A percentile compares a stretch with the other conserved stretches of the same genome.
phyloP scores from a whole-genome alignment of 2,797 vertebrate genomes.

The Clarias pachynema region DNA sequence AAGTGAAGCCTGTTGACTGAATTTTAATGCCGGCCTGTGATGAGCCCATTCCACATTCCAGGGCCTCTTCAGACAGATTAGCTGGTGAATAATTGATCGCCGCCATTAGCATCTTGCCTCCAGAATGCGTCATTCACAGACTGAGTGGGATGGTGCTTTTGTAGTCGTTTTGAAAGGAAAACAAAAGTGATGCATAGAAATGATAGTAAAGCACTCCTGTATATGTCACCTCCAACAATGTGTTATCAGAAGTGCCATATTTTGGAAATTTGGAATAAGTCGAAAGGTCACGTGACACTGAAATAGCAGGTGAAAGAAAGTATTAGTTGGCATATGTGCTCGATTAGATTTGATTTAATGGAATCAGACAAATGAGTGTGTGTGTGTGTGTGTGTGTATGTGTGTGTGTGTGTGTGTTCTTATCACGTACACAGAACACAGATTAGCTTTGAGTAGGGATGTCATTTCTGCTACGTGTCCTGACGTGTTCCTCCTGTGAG shows the following conservation, averaged over 20 bases:
- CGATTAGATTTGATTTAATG: neutral
- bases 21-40: slow-evolving; percentile 51
- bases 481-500: neutral
- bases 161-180: slow-evolving; percentile 47
- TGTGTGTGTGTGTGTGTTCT: neutral
- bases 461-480: neutral
- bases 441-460: neutral
- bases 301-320: neutral
- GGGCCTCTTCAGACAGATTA: slow-evolving; percentile 64
- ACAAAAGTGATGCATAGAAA: slow-evolving; percentile 39
- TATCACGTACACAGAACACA: neutral
- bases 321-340: neutral
- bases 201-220: slow-evolving; percentile 2
- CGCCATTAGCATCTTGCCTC: slow-evolving; percentile 62
- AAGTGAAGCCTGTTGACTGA: slow-evolving; percentile 53
- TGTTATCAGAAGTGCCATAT: slow-evolving; percentile 41
- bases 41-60: slow-evolving; percentile 54
- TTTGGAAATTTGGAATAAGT: neutral
- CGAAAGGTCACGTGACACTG: neutral
- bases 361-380: neutral
- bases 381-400: neutral
- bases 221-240: slow-evolving; percentile 20
- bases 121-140: slow-evolving; percentile 39
- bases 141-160: slow-evolving; percentile 49
- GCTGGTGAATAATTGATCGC: slow-evolving; percentile 72